phyloP scores from a whole-genome alignment of 2,797 vertebrate species.

The Chromobotia macracanthus region DNA sequence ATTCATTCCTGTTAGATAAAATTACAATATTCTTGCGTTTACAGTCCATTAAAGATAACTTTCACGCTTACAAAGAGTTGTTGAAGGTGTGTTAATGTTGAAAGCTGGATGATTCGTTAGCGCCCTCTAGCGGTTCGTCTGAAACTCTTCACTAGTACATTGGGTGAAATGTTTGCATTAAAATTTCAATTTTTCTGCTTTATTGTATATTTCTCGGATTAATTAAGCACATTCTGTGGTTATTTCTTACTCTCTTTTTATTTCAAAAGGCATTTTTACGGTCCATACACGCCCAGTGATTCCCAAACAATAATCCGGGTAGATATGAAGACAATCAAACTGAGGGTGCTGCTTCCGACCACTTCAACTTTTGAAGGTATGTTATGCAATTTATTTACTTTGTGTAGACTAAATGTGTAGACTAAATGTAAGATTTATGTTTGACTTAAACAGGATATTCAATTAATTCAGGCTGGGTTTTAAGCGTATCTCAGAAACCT shows the following conservation, averaged over 20 bases:
- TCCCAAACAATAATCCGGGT: not conserved
- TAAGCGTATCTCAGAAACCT: too few species aligned
- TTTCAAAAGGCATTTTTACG: not conserved
- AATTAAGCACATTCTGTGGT: not conserved
- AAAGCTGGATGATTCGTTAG: not conserved
- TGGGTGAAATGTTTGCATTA: not conserved
- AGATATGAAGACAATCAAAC: not conserved
- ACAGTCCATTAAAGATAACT: not conserved
- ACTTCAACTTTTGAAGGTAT: not conserved
- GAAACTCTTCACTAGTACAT: not conserved
- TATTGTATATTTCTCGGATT: not conserved
- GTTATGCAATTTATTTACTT: not conserved
- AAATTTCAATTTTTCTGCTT: not conserved
- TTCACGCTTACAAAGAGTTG: not conserved
- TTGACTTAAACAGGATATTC: too few species aligned
- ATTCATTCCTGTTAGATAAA: not conserved
- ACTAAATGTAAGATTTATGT: not conserved
- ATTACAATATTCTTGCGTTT: not conserved
- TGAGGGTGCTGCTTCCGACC: too few species aligned
- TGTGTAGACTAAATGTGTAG: not conserved
- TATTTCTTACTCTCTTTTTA: too few species aligned
- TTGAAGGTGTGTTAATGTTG: not conserved
- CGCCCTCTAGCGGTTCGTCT: slow-evolving; percentile 12
- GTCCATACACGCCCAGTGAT: not conserved
- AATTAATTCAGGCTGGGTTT: too few species aligned